Conservation (phyloP, 2,888 invertebrate genomes). For the Nasonia oneida region DNA sequence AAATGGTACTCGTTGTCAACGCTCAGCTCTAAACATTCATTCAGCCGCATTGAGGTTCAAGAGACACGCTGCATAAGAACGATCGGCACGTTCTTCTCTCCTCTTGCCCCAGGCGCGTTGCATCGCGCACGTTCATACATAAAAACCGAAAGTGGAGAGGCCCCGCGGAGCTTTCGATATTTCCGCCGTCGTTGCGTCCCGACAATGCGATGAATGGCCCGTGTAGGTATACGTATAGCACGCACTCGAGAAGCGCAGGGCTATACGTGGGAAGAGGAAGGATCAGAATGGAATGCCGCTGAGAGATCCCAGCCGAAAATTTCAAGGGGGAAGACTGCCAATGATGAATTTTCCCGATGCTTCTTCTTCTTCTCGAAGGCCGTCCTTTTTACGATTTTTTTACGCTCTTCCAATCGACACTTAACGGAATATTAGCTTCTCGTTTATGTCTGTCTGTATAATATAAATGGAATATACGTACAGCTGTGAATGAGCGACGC, state of each 20-base stretch:
- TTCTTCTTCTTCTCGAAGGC: neutral
- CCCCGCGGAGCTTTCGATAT: conserved; percentile 32
- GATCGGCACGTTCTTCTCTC: neutral
- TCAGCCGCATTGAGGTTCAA: neutral
- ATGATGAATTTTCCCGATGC: neutral
- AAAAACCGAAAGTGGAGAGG: conserved; percentile 42
- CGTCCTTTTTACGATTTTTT: neutral
- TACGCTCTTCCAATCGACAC: neutral
- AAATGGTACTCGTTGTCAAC: conserved; percentile 4
- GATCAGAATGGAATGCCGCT: conserved; percentile 40
- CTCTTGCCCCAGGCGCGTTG: neutral
- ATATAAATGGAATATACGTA: neutral
- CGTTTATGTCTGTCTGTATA: neutral
- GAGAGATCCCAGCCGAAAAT: neutral
- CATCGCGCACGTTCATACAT: neutral
- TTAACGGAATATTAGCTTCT: neutral
- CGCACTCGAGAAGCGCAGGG: conserved; percentile 22
- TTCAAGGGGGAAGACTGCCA: neutral
- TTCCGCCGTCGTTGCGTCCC: neutral
- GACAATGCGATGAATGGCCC: conserved; percentile 18
- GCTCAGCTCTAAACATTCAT: neutral
- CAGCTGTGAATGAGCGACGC: neutral
- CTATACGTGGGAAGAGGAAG: conserved; percentile 37
- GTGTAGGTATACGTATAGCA: neutral
- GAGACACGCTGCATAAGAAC: conserved; percentile 7